Evolutionary conservation across 2,888 invertebrate species (phyloP).

Genomic region (Parnassius smintheus): DNA sequence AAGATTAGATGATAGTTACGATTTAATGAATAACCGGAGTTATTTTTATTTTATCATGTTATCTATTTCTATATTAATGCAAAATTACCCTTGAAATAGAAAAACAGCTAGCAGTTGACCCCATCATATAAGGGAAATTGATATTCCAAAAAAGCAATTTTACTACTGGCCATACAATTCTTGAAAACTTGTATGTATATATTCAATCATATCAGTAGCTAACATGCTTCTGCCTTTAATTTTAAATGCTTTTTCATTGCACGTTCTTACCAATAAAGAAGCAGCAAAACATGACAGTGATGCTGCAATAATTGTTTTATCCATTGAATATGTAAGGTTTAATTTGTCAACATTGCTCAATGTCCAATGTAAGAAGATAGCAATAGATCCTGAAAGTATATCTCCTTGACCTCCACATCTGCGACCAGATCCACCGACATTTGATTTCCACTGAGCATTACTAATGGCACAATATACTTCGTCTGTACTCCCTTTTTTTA

Average conservation of each 20-base stretch:
- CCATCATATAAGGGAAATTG: no score
- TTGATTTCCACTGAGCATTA: conserved; percentile 75
- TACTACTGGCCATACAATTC: conserved; percentile 51
- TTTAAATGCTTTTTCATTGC: conserved; percentile 90
- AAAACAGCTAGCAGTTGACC: no score
- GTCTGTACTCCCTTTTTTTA: conserved; percentile 90
- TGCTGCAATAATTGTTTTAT: conserved; percentile 75
- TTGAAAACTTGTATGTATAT: conserved; percentile 88
- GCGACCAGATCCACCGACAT: conserved; percentile 90
- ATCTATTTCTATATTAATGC: no score
- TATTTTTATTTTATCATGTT: no score
- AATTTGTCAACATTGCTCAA: conserved; percentile 53
- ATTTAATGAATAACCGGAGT: no score
- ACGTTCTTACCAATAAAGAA: conserved; percentile 88
- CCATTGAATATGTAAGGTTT: conserved; percentile 36
- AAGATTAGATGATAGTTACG: no score
- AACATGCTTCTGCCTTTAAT: conserved; percentile 91
- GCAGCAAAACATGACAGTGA: conserved; percentile 91
- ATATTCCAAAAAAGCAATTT: no score
- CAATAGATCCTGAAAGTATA: conserved; percentile 91
- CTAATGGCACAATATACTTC: conserved; percentile 81
- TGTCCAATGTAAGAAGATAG: conserved; percentile 92
- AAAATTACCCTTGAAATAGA: no score
- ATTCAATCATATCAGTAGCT: conserved; percentile 92
- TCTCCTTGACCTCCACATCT: conserved; percentile 99